Evolutionary conservation across 2,888 invertebrate genomes (phyloP), one percentile per base, ranked within the genome.

Genomic region (Tenthredo scrophulariae): DNA sequence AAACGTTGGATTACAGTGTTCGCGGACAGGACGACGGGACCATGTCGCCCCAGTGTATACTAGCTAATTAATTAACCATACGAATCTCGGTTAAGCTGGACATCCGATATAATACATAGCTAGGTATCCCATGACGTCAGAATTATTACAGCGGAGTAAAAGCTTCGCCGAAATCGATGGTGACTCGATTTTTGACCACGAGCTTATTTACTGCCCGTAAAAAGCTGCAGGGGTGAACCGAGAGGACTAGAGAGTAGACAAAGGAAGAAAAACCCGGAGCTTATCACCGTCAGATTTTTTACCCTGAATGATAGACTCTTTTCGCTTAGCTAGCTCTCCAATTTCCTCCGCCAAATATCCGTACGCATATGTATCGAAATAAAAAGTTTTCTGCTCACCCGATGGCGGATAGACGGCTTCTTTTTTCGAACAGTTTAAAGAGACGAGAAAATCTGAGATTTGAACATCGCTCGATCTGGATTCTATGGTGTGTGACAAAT

Each of bases 1-100:
- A 77, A 77, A 77, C 40, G 40, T 80, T 9, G 84, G 84, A 84
- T 84, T 58, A 84, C 58, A 58, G n/a, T 22, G 22, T 72, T 84
- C 70, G 70, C 50, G 84, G 70, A 84, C 46, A 15, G 18, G 70
- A 40, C 70, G n/a, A 72, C 43, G 7, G 50, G 50, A n/a, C 22
- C 18, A 7, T 67, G 67, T 62, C 80, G n/a, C 70, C 84, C 15
- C 62, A 18, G 40, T 40, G 15, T 29, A 29, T 15, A 33, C 10
- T 43, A 22, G 54, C 65, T 84, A 79, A 84, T 67, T 84, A 84
- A 84, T 79, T 77, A 84, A 84, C 79, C 77, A 84, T 65, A 77
- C 62, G 84, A 84, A 79, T 65, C 84, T 84, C 46, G 77, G 67
- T 37, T 67, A 26, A 54, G 77, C 50, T 54, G 18, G n/a, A 50